Percentiles rank a stretch among this genome's conserved stretches.
phyloP scores from a whole-genome alignment of 1,140 invertebrate genomes.

The Luehdorfia chinensis region DNA sequence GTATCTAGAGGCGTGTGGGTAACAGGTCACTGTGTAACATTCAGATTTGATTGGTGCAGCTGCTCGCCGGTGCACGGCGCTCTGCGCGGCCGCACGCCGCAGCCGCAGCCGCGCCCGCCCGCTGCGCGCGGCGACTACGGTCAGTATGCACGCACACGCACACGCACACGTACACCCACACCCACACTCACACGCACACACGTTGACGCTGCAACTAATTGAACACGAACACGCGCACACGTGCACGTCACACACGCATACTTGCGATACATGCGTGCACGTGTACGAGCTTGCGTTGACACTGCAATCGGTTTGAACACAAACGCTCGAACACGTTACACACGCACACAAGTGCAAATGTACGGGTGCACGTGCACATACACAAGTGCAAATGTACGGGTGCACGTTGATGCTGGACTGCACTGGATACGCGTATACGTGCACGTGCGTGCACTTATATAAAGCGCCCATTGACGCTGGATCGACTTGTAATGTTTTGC shows the following conservation, averaged over 20 bases:
- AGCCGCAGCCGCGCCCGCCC: conserved; percentile 84
- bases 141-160: conserved; percentile 78
- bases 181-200: conserved; percentile 17
- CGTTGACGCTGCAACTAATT: neutral
- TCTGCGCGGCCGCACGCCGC: conserved; percentile 81
- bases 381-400: no score
- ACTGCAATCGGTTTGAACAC: no score
- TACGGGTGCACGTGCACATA: neutral
- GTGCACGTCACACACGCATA: neutral
- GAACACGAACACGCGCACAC: neutral
- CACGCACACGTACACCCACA: conserved; percentile 24
- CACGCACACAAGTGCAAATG: neutral
- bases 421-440: no score
- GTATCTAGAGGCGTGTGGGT: conserved; percentile 24
- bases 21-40: conserved; percentile 59
- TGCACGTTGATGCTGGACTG: no score
- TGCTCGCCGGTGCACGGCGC: conserved; percentile 81
- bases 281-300: no score
- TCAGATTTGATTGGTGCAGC: conserved; percentile 76
- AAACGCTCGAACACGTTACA: no score
- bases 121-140: conserved; percentile 92
- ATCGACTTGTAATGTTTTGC: no score
- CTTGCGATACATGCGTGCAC: neutral
- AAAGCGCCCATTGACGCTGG: no score
- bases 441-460: no score